Evolutionary conservation across 2,113 vertebrate genomes (phyloP), one percentile per base, ranked within the genome.

Genomic region (Pseudopipra pipra): DNA sequence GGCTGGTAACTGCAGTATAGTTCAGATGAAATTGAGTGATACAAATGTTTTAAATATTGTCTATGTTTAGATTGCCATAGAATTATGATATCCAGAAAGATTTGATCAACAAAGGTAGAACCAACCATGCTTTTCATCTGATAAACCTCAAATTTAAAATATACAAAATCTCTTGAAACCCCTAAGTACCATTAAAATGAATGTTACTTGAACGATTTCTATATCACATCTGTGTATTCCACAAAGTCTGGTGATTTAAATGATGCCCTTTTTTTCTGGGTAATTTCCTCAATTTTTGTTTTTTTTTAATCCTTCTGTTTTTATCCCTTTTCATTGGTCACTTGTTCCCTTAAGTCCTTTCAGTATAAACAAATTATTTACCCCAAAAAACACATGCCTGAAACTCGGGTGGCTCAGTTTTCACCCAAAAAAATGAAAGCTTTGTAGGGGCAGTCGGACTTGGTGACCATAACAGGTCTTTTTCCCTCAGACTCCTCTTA

Each of bases 201-300:
- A 87, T 75, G 8, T 35, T 24, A 78, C 6, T 33, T 46, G 12
- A 78, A 28, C 5, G 18, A 12, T 72, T 73, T 70, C 59, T 65
- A 2, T 46, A 55, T 49, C 9, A 22, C 2, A 58, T 21, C 17
- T 80, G 2, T 35, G 37, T 61, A 46, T 71, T 72, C 19, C 8
- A 61, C 47, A 81, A 71, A 49, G 6, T 21, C 30, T 68, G 18
- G 2, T 15, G 7, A 61, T 59, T 89, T 47, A 39, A 83, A 61
- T 44, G 1, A 55, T n/a, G 7, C 0, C 5, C 10, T 17, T 62
- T 80, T 8, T 31, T 14, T 19, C 8, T 10, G 8, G 11, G 8
- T 41, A 3, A 70, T 76, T 88, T 58, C 20, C 3, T 63, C 9
- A 70, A 9, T 24, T 58, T 52, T 71, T 41, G 71, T 83, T 72